Conservation (phyloP, 2,113 vertebrate species). For the Labrus mixtus region DNA sequence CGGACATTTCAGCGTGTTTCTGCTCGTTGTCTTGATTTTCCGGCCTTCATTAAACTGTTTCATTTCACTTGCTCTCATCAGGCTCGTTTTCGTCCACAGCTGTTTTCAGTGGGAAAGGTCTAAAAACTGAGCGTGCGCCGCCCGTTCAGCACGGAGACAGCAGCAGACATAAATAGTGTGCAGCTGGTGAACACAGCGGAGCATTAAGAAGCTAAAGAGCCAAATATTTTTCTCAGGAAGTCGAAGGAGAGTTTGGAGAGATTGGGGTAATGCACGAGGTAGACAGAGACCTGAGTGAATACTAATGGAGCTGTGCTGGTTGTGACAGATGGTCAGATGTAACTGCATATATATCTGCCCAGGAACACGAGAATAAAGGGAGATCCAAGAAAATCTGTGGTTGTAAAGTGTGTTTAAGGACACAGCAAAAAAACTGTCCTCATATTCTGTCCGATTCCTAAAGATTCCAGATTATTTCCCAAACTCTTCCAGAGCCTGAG, state of each 20-base stretch:
- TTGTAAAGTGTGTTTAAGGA: too few species aligned
- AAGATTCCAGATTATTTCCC: background rate
- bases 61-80: background rate
- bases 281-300: too few species aligned
- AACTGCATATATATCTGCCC: background rate
- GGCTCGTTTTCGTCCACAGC: background rate
- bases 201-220: background rate
- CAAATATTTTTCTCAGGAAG: background rate
- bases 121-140: background rate
- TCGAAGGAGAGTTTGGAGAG: background rate
- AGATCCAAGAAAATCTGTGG: too few species aligned
- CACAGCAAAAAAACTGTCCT: too few species aligned
- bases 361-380: background rate
- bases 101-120: background rate
- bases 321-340: background rate
- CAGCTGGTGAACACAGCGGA: background rate
- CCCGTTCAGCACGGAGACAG: background rate
- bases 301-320: background rate
- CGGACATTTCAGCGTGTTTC: background rate
- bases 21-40: background rate
- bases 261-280: background rate
- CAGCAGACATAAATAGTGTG: background rate
- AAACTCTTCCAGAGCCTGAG: background rate
- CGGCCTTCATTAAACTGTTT: background rate
- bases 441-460: background rate